These are phyloP conservation scores for Apis cerana DNA, from an alignment of 1,140 invertebrate genomes.

Conservation along the genomic window DNA sequence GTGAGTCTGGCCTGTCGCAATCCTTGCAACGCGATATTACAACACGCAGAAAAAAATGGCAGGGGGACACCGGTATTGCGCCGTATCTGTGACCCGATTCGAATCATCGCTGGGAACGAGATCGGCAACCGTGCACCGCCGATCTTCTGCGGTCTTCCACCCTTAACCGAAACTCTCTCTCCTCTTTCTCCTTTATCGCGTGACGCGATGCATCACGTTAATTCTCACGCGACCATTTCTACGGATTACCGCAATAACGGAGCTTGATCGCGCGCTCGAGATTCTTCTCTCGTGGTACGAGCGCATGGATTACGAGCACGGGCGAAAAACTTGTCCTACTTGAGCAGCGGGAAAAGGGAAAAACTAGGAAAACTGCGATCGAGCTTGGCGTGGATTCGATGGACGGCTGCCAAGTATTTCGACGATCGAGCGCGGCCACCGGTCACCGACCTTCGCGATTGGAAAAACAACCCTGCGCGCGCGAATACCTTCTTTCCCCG, in stretches of 20 bases:
- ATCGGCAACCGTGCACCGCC: background rate
- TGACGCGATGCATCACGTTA: constrained; percentile 14
- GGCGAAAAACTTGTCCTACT: background rate
- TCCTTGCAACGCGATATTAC: constrained; percentile 72
- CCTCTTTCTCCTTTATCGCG: constrained; percentile 10
- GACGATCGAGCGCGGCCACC: constrained; percentile 26
- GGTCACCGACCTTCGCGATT: constrained; percentile 31
- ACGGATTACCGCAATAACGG: constrained; percentile 5
- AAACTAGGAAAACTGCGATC: background rate
- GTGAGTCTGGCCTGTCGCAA: constrained; percentile 73
- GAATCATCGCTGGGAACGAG: constrained; percentile 42
- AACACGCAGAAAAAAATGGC: constrained; percentile 52
- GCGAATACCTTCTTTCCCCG: no score
- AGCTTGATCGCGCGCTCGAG: constrained; percentile 5
- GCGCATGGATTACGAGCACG: background rate
- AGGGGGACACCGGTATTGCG: constrained; percentile 43
- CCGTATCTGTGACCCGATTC: constrained; percentile 50
- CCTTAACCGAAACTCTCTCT: background rate
- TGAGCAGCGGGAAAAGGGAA: background rate
- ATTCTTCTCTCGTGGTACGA: background rate
- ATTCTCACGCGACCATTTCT: constrained; percentile 30
- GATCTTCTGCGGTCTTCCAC: constrained; percentile 7
- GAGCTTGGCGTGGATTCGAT: constrained; percentile 17
- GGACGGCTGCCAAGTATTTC: constrained; percentile 42
- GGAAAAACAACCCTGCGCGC: constrained; percentile 34